Evolutionary conservation across 2,113 vertebrate species (phyloP), one percentile per base, ranked within the genome.

Genomic region (Apodemus sylvaticus): DNA sequence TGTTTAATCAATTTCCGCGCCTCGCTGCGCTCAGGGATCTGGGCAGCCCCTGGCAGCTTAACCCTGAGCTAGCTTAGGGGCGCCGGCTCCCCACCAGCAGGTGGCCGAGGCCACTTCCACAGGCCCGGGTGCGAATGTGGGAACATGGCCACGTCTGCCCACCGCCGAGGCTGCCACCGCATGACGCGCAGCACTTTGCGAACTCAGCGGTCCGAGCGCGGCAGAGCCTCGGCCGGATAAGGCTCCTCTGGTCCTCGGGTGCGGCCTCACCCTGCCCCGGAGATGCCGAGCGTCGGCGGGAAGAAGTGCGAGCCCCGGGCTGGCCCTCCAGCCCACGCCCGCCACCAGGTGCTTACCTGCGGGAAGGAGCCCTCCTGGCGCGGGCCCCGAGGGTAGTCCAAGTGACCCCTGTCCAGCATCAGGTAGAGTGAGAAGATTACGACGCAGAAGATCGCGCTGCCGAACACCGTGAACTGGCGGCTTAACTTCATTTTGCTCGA

Each of bases 381-480:
- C 16, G 98, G 98, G 93, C 55, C 98, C 85, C 98, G 98, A 51
- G 98, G 98, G 45, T 98, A 98, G 92, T 99, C 99, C 68, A 99
- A 95, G 97, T 99, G 99, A 51, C 99, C 98, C 55, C 99, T 98
- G 97, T 99, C 99, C 98, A 99, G 98, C 99, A 99, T 99, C 96
- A 99, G 97, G 96, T 99, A 99, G 58, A 99, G 97, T 7, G 99
- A 99, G 96, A 99, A 99, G 86, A 99, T 98, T 60, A 99, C 99
- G 77, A 99, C 98, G 79, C 99, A 99, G 96, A 99, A 99, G 86
- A 99, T 98, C 70, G 99, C 99, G 97, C 99, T 99, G 96, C 99
- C 99, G 82, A 99, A 99, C 88, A 99, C 98, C 31, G 99, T 99
- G 96, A 99, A 99, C 97, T 99, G 99, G 79, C 99, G 98, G 96